phyloP scores from a whole-genome alignment of 2,113 vertebrate genomes.

The Formicarius rufipectus region DNA sequence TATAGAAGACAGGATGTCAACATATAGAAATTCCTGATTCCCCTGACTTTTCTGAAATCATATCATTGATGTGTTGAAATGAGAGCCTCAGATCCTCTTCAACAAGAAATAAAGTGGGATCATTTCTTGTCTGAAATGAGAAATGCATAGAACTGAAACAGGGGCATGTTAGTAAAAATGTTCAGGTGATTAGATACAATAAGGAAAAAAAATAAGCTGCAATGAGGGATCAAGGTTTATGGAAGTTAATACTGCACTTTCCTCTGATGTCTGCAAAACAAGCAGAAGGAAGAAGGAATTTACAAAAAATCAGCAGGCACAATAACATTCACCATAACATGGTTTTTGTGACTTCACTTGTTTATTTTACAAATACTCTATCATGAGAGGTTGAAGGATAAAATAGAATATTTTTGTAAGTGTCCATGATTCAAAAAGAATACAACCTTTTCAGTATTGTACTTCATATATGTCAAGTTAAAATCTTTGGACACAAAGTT shows the following conservation, averaged over 20 bases:
- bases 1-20: background rate
- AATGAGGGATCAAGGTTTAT: background rate
- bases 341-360: background rate
- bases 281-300: background rate
- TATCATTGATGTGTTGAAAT: background rate
- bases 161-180: background rate
- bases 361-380: background rate
- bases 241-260: background rate
- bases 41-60: background rate
- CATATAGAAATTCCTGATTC: background rate
- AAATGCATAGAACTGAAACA: background rate
- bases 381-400: background rate
- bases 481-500: background rate
- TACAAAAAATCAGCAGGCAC: background rate
- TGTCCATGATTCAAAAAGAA: background rate
- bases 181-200: background rate
- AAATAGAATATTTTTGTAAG: background rate
- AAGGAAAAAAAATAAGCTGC: background rate
- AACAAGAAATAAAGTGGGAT: background rate
- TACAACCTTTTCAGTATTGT: background rate
- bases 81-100: background rate
- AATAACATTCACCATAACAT: background rate
- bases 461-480: background rate
- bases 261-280: background rate
- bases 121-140: background rate